Evolutionary conservation across 1,140 invertebrate species (phyloP).

Genomic region (Lineus longissimus): DNA sequence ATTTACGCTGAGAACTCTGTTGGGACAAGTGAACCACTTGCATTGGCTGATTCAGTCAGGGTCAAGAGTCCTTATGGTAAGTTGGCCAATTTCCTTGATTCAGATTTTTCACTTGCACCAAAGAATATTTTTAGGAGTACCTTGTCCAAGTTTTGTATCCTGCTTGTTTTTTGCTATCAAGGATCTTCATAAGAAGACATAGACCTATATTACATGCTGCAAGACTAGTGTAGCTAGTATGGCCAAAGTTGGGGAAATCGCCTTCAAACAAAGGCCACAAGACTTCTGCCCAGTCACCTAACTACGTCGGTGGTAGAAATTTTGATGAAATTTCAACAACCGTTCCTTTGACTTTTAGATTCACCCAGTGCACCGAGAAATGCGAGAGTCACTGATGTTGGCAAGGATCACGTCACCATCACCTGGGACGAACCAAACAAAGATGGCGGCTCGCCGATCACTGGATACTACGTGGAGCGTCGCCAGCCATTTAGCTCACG

Average conservation of each 20-base stretch:
- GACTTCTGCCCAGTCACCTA: too few relatives aligned
- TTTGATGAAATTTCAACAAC: too few relatives aligned
- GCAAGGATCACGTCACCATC: constrained; percentile 62
- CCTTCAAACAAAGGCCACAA: too few relatives aligned
- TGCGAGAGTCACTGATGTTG: constrained; percentile 57
- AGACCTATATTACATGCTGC: too few relatives aligned
- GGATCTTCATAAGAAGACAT: too few relatives aligned
- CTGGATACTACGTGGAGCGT: constrained; percentile 89
- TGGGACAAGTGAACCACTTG: constrained; percentile 87
- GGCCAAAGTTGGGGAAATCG: too few relatives aligned
- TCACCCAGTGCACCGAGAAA: constrained; percentile 54
- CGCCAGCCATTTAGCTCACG: constrained; percentile 69
- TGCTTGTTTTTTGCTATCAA: too few relatives aligned
- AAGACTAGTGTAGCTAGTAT: too few relatives aligned
- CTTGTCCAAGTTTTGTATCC: too few relatives aligned
- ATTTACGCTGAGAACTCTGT: constrained; percentile 95
- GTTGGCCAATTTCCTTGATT: constrained; percentile 7
- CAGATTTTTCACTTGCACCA: constrained; percentile 18
- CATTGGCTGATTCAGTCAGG: constrained; percentile 69
- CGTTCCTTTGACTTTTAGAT: constrained; percentile 45
- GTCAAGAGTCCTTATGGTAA: constrained; percentile 57
- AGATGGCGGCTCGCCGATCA: constrained; percentile 94
- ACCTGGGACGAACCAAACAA: constrained; percentile 95
- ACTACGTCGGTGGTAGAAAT: too few relatives aligned
- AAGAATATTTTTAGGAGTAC: constrained; percentile 21